Evolutionary conservation across 1,140 invertebrate genomes (phyloP), one percentile per base, ranked within the genome.

Genomic region (Atopsyche davidsoni): DNA sequence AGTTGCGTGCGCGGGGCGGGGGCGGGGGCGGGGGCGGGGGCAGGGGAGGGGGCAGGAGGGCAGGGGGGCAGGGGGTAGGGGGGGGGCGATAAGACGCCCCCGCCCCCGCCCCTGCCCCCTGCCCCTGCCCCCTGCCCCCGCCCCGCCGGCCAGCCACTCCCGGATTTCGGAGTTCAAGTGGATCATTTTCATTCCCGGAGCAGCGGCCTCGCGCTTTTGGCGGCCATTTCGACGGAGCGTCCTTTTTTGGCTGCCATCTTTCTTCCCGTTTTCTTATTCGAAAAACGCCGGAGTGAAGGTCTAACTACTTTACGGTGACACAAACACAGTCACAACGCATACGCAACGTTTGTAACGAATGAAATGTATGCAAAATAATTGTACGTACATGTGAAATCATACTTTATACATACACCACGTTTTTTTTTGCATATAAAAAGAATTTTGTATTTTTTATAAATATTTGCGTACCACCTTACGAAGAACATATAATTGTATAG

Each of bases 101-200:
- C 36, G n/a, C 21, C 47, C 25, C 36, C 21, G 24, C 22, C 46
- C 49, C 50, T 57, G 45, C 49, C 54, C 19, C 45, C 50, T 22
- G 49, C 32, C 38, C 14, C 46, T 46, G n/a, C 31, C 44, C 43
- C 31, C 23, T 16, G 34, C 41, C 10, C 13, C 17, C 44, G 45
- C 18, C 16, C 19, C 10, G 23, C 3, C 23, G 31, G 31, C 16
- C 16, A 34, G 49, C 49, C 49, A 51, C 49, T 51, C 49, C 49
- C 49, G 49, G 31, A 51, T 51, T 51, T 51, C 41, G 14, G 41
- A 36, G 40, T 38, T 44, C 38, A 41, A 49, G 47, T 45, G 28
- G 48, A 51, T 51, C 43, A 51, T 40, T 19, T 51, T 51, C 43
- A 34, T 32, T 35, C 35, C 40, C 25, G 23, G 13, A 23, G 23